These are phyloP conservation scores for Mobula hypostoma DNA, from an alignment of 2,113 vertebrate species.

Conservation along the genomic window DNA sequence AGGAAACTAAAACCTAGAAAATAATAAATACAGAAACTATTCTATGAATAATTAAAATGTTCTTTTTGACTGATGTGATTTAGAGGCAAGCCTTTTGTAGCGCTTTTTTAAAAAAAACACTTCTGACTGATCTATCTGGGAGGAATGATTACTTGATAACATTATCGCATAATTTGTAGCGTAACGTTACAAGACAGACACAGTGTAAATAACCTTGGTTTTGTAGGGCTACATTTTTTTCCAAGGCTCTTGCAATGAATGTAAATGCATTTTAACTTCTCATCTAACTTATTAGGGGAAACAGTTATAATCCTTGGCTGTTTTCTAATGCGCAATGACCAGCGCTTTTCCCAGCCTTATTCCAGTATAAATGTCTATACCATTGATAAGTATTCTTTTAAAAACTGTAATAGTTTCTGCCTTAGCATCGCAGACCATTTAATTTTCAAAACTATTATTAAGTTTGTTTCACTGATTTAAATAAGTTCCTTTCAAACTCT, in stretches of 20 bases:
- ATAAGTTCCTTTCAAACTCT: not conserved
- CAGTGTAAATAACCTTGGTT: not conserved
- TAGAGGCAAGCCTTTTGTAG: not conserved
- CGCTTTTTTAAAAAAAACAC: not conserved
- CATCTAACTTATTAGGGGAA: not conserved
- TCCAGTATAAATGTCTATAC: not conserved
- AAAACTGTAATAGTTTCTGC: not conserved
- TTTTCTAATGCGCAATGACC: not conserved
- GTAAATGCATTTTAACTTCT: not conserved
- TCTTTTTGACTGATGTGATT: not conserved
- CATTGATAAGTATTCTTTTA: not conserved
- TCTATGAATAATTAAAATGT: not conserved
- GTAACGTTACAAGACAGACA: not conserved
- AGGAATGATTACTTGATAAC: not conserved
- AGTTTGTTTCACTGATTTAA: not conserved
- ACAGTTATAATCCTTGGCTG: not conserved
- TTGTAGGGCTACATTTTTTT: not conserved
- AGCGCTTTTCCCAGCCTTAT: not conserved
- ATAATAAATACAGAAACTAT: not conserved
- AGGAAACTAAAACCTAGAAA: not conserved
- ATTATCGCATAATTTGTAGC: not conserved
- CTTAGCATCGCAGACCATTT: not conserved
- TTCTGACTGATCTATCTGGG: not conserved
- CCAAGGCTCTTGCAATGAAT: not conserved
- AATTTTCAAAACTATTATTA: not conserved